These are phyloP conservation scores for Heteromyza rotundicornis DNA, from an alignment of 2,888 invertebrate genomes.

Conservation along the genomic window DNA sequence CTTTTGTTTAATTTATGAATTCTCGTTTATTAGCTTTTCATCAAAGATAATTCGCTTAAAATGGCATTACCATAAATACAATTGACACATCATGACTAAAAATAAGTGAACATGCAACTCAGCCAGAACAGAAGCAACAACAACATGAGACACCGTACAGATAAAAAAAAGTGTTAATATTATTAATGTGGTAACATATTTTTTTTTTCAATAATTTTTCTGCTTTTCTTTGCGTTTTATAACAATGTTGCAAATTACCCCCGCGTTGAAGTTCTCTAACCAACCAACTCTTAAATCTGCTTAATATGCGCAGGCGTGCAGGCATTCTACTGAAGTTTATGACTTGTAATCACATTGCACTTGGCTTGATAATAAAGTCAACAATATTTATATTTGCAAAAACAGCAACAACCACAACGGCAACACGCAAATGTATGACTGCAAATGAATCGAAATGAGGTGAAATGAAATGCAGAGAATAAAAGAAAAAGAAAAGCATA, in stretches of 20 bases:
- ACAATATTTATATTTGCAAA: conserved; percentile 10
- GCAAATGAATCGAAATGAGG: neutral
- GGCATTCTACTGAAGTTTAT: neutral
- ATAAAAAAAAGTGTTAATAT: conserved; percentile 54
- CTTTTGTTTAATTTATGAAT: no score
- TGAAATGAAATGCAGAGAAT: conserved; percentile 26
- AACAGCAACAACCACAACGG: neutral
- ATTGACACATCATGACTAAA: conserved; percentile 54
- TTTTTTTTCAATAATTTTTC: neutral
- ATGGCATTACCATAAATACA: conserved; percentile 47
- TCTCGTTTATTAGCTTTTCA: no score
- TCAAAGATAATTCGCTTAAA: neutral
- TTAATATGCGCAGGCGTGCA: conserved; percentile 31
- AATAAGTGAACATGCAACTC: conserved; percentile 49
- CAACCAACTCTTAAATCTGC: neutral
- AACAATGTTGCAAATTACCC: neutral
- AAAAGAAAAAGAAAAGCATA: conserved; percentile 32
- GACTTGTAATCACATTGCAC: conserved; percentile 18
- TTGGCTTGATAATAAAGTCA: conserved; percentile 16
- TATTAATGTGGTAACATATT: conserved; percentile 29
- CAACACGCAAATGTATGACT: conserved; percentile 27
- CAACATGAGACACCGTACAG: no score
- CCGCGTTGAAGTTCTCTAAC: neutral
- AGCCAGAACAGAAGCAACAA: conserved; percentile 27
- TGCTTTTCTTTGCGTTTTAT: neutral